phyloP scores from a whole-genome alignment of 2,888 invertebrate genomes.

The Scaptomyza tumidula region DNA sequence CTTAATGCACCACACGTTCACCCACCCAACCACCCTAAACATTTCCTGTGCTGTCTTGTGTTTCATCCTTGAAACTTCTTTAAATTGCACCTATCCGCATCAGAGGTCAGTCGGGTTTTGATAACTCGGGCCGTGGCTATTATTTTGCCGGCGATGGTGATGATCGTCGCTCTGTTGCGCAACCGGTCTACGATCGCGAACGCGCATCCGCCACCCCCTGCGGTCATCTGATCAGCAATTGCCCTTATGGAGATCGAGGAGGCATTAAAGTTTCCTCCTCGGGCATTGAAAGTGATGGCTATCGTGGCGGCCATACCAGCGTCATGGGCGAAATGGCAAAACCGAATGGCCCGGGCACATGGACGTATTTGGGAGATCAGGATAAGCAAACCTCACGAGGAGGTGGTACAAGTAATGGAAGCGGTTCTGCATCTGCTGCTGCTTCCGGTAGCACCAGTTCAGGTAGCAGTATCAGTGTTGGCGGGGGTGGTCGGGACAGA shows the following conservation, averaged over 20 bases:
- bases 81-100: slow-evolving; percentile 51
- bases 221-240: slow-evolving; percentile 65
- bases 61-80: slow-evolving; percentile 34
- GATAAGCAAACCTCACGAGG: slow-evolving; percentile 58
- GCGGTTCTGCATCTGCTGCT: slow-evolving; percentile 42
- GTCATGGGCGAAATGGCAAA: slow-evolving; percentile 56
- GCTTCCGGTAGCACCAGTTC: slow-evolving; percentile 46
- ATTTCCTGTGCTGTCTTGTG: slow-evolving; percentile 16
- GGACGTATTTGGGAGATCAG: slow-evolving; percentile 79
- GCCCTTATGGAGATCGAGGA: slow-evolving; percentile 66
- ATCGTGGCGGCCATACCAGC: slow-evolving; percentile 63
- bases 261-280: slow-evolving; percentile 73
- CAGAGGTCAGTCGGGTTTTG: slow-evolving; percentile 87
- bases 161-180: slow-evolving; percentile 53
- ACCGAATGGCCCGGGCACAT: slow-evolving; percentile 54
- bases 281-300: slow-evolving; percentile 71
- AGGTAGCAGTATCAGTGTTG: slow-evolving; percentile 40
- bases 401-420: slow-evolving; percentile 54
- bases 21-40: slow-evolving; percentile 12
- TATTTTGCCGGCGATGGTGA: slow-evolving; percentile 87
- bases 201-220: slow-evolving; percentile 62
- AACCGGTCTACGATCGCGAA: slow-evolving; percentile 56
- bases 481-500: slow-evolving; percentile 56
- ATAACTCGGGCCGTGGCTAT: slow-evolving; percentile 87
- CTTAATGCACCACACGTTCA: slow-evolving; percentile 48